A percentile compares a stretch with the other conserved stretches of the same genome.
phyloP scores from a whole-genome alignment of 2,888 invertebrate species.

The Scaptomyza polygonia region DNA sequence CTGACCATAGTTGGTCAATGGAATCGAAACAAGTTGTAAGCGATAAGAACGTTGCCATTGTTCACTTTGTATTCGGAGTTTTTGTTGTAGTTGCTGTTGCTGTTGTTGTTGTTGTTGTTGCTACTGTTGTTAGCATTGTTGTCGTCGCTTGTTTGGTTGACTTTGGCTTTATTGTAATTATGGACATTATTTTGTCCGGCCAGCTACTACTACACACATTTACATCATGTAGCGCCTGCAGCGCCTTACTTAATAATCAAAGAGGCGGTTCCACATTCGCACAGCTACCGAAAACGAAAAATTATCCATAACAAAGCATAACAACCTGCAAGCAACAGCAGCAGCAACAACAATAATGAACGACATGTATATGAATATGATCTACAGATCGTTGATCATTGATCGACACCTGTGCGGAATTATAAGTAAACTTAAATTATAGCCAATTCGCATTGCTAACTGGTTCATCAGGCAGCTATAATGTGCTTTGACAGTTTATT shows the following conservation, averaged over 20 bases:
- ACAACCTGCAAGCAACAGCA: slow-evolving; percentile 26
- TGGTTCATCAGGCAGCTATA: slow-evolving; percentile 40
- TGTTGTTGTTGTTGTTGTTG: slow-evolving; percentile 71
- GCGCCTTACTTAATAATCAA: slow-evolving; percentile 59
- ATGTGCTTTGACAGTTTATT: slow-evolving; percentile 14
- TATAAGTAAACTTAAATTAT: slow-evolving; percentile 22
- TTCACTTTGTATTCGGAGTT: slow-evolving; percentile 37
- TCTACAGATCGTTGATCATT: slow-evolving; percentile 18
- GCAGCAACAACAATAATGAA: slow-evolving; percentile 16
- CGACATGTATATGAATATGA: slow-evolving; percentile 41
- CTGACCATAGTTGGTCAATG: slow-evolving; percentile 75
- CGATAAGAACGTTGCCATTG: slow-evolving; percentile 72
- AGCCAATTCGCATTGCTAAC: slow-evolving; percentile 43
- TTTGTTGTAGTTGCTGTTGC: slow-evolving; percentile 40
- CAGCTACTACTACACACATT: slow-evolving; percentile 49
- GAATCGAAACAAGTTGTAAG: slow-evolving; percentile 78
- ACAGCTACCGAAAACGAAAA: slow-evolving; percentile 60
- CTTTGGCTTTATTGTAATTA: slow-evolving; percentile 65
- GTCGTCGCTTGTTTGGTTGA: slow-evolving; percentile 67
- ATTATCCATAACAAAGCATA: slow-evolving; percentile 26
- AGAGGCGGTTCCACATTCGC: slow-evolving; percentile 62
- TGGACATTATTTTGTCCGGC: slow-evolving; percentile 65
- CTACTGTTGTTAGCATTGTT: slow-evolving; percentile 66
- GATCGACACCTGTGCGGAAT: slow-evolving; percentile 43
- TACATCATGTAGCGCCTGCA: slow-evolving; percentile 64